Conservation (phyloP, 2,888 invertebrate species). For the Stomorhina lunata region DNA sequence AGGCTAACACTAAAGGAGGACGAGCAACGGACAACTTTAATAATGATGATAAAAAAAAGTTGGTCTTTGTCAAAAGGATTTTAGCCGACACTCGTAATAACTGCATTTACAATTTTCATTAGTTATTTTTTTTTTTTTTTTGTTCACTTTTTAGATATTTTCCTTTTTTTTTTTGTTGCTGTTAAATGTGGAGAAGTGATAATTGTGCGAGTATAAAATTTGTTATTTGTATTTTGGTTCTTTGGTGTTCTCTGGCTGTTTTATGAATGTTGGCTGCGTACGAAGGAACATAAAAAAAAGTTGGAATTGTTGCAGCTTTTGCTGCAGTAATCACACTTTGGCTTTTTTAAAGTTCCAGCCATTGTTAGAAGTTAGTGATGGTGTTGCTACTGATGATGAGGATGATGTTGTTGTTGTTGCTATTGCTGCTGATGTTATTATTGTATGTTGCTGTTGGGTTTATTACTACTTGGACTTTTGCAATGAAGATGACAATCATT, state of each 20-base stretch:
- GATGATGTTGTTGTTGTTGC: background rate
- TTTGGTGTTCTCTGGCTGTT: background rate
- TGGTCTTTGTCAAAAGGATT: conserved; percentile 58
- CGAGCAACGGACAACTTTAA: too few relatives aligned
- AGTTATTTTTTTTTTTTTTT: conserved; percentile 1
- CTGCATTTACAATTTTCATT: conserved; percentile 56
- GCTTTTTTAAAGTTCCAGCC: conserved; percentile 27
- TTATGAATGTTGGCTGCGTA: conserved; percentile 10
- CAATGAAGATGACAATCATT: conserved; percentile 78
- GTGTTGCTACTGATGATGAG: conserved; percentile 29
- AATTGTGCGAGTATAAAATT: conserved; percentile 42
- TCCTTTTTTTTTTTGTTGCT: background rate
- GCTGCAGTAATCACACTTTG: conserved; percentile 9
- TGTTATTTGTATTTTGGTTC: conserved; percentile 3
- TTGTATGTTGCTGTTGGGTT: conserved; percentile 48
- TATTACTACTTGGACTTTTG: conserved; percentile 63
- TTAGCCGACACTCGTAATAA: conserved; percentile 60
- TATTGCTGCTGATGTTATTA: conserved; percentile 54
- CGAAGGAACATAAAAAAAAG: background rate
- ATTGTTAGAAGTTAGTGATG: conserved; percentile 17
- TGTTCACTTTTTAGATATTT: background rate
- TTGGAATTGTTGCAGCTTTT: background rate
- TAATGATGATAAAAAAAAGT: conserved; percentile 42
- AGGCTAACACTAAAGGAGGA: too few relatives aligned
- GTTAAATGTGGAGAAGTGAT: conserved; percentile 52